phyloP scores from a whole-genome alignment of 2,888 invertebrate genomes.

The Pimpla rufipes region DNA sequence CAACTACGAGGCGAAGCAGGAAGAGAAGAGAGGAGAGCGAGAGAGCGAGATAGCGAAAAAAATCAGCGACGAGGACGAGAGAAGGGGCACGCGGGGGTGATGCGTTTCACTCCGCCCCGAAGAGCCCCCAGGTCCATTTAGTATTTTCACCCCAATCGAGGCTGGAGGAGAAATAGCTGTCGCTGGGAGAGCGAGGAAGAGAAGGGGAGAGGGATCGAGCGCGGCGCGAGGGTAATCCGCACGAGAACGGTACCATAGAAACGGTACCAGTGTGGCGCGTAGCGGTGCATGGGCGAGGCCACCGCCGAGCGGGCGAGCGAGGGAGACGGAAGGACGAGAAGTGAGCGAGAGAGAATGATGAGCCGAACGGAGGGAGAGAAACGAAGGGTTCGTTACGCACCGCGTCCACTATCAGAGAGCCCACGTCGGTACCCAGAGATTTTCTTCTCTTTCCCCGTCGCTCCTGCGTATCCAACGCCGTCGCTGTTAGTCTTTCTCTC shows the following conservation, averaged over 20 bases:
- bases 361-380: neutral
- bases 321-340: conserved; percentile 18
- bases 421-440: conserved; percentile 64
- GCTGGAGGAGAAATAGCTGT: conserved; percentile 49
- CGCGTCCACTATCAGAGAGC: conserved; percentile 51
- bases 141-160: conserved; percentile 59
- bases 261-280: conserved; percentile 79
- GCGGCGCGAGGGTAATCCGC: conserved; percentile 79
- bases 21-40: neutral
- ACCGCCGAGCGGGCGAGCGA: conserved; percentile 9
- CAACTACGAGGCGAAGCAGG: neutral
- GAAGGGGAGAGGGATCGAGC: conserved; percentile 39
- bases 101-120: conserved; percentile 30
- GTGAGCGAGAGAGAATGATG: conserved; percentile 10
- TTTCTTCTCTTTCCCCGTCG: conserved; percentile 33
- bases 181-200: conserved; percentile 17
- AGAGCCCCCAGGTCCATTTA: conserved; percentile 55
- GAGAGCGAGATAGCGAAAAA: neutral
- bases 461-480: neutral
- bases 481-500: conserved; percentile 16
- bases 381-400: conserved; percentile 65
- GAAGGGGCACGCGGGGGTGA: neutral
- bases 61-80: neutral
- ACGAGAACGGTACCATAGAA: conserved; percentile 84
- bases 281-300: conserved; percentile 67